Percentiles rank a stretch among this genome's conserved stretches.
Conservation (phyloP, 2,888 invertebrate species). For the Cryptocephalus primarius region DNA sequence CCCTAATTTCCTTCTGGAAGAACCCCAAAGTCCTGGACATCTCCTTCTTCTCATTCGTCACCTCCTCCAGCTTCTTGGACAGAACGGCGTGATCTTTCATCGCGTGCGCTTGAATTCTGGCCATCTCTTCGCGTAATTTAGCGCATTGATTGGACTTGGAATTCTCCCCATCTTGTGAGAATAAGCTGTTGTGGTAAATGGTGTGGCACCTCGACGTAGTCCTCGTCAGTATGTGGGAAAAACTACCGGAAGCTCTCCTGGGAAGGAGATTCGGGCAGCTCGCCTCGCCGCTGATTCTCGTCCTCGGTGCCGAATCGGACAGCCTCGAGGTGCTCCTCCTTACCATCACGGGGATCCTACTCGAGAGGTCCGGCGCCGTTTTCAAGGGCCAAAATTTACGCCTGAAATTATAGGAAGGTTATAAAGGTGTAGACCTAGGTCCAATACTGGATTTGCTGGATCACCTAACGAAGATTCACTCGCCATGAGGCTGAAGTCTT, state of each 20-base stretch:
- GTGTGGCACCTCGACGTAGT: conserved; percentile 11
- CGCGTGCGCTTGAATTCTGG: conserved; percentile 21
- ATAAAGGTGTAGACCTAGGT: too few relatives aligned
- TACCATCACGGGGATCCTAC: conserved; percentile 17
- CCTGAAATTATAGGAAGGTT: too few relatives aligned
- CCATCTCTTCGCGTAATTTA: conserved; percentile 25
- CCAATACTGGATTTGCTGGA: too few relatives aligned
- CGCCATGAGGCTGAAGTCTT: too few relatives aligned
- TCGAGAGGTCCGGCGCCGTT: background rate
- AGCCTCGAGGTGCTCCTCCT: conserved; percentile 6
- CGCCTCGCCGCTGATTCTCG: conserved; percentile 9
- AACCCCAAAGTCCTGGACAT: conserved; percentile 19
- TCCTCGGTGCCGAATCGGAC: conserved; percentile 11
- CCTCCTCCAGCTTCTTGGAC: conserved; percentile 24
- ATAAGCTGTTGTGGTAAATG: conserved; percentile 13
- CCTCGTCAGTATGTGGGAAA: conserved; percentile 6
- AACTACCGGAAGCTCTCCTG: conserved; percentile 11
- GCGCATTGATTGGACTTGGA: conserved; percentile 14
- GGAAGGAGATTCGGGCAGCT: conserved; percentile 16
- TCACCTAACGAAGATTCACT: too few relatives aligned
- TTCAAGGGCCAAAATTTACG: background rate
- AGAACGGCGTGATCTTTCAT: conserved; percentile 26
- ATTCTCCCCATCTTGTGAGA: conserved; percentile 4
- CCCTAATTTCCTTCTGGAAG: conserved; percentile 26
- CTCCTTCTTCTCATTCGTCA: conserved; percentile 27